These are phyloP conservation scores for Drosophila bocki DNA, from an alignment of 1,140 invertebrate genomes.

Conservation along the genomic window DNA sequence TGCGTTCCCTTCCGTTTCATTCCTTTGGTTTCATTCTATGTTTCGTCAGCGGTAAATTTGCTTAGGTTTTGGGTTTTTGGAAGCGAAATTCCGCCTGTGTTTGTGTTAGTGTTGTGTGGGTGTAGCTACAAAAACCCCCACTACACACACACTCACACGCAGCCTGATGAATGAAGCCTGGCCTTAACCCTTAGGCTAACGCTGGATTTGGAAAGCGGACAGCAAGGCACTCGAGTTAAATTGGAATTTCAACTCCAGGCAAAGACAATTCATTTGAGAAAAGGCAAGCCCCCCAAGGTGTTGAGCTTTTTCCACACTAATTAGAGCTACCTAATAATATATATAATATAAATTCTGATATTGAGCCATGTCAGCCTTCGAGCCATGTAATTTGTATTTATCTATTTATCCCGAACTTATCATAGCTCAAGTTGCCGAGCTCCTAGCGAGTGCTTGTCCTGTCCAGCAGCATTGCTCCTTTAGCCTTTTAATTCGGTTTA, in stretches of 20 bases:
- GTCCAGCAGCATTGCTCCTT: constrained; percentile 7
- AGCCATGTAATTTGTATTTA: constrained; percentile 20
- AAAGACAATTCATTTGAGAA: neutral
- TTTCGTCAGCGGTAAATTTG: constrained; percentile 19
- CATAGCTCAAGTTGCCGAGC: constrained; percentile 7
- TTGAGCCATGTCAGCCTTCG: neutral
- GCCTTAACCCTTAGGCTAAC: constrained; percentile 34
- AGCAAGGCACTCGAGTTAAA: constrained; percentile 6
- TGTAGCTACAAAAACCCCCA: constrained; percentile 7
- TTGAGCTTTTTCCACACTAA: neutral
- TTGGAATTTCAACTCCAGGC: constrained; percentile 20
- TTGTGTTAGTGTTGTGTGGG: constrained; percentile 7
- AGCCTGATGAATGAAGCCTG: constrained; percentile 2
- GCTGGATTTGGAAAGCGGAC: constrained; percentile 5
- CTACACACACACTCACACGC: constrained; percentile 5
- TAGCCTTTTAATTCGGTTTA: constrained; percentile 46
- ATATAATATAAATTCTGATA: neutral
- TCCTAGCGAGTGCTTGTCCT: neutral
- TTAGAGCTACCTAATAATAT: neutral
- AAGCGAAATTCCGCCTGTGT: constrained; percentile 12
- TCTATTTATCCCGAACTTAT: constrained; percentile 59
- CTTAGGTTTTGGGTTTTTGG: constrained; percentile 36
- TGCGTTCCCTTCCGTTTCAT: neutral
- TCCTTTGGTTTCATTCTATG: no score
- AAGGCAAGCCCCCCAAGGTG: neutral